phyloP scores from a whole-genome alignment of 2,888 invertebrate genomes.

The Pardosa pseudoannulata region DNA sequence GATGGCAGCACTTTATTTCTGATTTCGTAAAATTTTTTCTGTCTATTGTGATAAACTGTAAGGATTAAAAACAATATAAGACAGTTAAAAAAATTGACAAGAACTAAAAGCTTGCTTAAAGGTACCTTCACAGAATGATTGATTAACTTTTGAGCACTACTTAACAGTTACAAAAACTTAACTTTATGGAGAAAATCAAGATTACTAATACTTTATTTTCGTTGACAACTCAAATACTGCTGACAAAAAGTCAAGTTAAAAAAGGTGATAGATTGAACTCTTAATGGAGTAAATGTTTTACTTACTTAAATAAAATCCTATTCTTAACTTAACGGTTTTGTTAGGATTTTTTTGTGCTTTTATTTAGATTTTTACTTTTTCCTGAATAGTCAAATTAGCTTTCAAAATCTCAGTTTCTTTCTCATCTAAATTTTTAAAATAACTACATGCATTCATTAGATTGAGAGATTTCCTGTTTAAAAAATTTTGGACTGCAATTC shows the following conservation, averaged over 20 bases:
- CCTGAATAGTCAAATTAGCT: too few relatives aligned
- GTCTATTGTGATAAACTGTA: background rate
- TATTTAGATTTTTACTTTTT: too few relatives aligned
- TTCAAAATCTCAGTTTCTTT: too few relatives aligned
- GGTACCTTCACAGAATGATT: background rate
- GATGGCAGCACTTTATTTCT: background rate
- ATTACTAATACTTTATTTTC: slow-evolving; percentile 6
- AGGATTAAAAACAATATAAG: background rate
- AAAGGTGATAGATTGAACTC: background rate
- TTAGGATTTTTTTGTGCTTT: too few relatives aligned
- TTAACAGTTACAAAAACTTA: background rate
- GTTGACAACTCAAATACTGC: slow-evolving; percentile 1
- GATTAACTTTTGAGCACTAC: slow-evolving; percentile 5
- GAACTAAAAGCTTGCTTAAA: background rate
- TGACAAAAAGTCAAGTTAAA: slow-evolving; percentile 1
- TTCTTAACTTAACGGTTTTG: too few relatives aligned
- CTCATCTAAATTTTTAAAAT: too few relatives aligned
- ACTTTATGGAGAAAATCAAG: slow-evolving; percentile 2
- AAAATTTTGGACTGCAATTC: too few relatives aligned
- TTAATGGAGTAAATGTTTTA: background rate
- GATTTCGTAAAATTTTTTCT: background rate
- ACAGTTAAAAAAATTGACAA: background rate
- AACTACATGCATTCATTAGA: too few relatives aligned
- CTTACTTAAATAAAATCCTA: background rate
- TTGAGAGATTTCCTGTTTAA: too few relatives aligned